Evolutionary conservation across 1,140 invertebrate genomes (phyloP).

Genomic region (Eubasilissa regina): DNA sequence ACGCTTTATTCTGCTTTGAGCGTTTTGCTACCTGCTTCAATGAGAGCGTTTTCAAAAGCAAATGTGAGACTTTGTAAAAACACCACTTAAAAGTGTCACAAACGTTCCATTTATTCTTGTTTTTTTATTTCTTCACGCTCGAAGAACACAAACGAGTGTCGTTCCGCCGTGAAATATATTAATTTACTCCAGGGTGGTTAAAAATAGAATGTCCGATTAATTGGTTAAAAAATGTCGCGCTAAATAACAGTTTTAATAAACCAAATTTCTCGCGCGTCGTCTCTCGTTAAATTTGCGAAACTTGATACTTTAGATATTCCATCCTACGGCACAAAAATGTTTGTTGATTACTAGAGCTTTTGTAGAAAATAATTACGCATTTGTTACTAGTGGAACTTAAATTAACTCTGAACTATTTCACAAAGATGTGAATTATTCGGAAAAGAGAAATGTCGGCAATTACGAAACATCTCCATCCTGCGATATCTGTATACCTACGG

Average conservation of each 20-base stretch:
- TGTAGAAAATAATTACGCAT: slow-evolving; percentile 45
- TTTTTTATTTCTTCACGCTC: background rate
- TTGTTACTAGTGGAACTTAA: slow-evolving; percentile 47
- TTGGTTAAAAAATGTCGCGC: slow-evolving; percentile 17
- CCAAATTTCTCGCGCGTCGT: background rate
- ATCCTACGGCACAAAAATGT: slow-evolving; percentile 41
- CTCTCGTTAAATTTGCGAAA: slow-evolving; percentile 9
- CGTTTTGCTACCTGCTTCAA: background rate
- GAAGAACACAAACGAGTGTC: too few relatives aligned
- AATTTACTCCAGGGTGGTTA: background rate
- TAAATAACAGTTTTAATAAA: slow-evolving; percentile 15
- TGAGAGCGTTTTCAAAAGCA: too few relatives aligned
- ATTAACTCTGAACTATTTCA: slow-evolving; percentile 49
- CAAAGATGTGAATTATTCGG: slow-evolving; percentile 30
- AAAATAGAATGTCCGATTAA: slow-evolving; percentile 1
- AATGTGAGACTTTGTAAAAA: too few relatives aligned
- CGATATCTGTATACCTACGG: background rate
- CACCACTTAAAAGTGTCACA: background rate
- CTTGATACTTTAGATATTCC: background rate
- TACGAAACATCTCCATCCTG: slow-evolving; percentile 37
- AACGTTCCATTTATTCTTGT: background rate
- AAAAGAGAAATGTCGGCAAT: slow-evolving; percentile 36
- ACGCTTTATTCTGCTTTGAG: slow-evolving; percentile 6
- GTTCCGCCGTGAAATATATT: too few relatives aligned
- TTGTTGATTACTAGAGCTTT: slow-evolving; percentile 42